Evolutionary conservation across 2,113 vertebrate species (phyloP).

Genomic region (Oreochromis aureus): DNA sequence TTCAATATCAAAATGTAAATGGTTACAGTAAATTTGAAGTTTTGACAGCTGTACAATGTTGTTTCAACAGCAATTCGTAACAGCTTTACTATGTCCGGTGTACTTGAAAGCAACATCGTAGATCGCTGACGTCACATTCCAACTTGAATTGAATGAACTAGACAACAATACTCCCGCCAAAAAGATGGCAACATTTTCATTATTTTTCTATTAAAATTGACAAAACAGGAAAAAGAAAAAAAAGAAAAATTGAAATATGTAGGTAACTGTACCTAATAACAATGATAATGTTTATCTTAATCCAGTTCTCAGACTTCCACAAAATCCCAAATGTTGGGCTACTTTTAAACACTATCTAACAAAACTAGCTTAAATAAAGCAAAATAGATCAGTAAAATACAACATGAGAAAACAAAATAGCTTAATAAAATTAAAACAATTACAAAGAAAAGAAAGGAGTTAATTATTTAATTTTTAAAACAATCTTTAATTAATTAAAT

Average conservation of each 20-base stretch:
- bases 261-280: neutral
- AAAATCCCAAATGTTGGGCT: neutral
- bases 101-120: neutral
- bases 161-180: neutral
- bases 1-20: neutral
- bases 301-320: neutral
- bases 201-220: neutral
- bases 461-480: neutral
- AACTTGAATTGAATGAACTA: slow-evolving; percentile 14
- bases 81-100: fast-evolving
- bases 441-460: neutral
- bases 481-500: neutral
- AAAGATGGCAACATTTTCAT: neutral
- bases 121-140: slow-evolving; percentile 29
- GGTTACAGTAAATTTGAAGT: neutral
- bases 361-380: neutral
- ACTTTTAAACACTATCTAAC: neutral
- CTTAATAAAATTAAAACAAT: neutral
- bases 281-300: neutral
- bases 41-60: neutral
- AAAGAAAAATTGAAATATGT: neutral
- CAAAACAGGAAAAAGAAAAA: fast-evolving
- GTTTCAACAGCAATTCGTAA: neutral
- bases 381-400: neutral
- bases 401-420: neutral